Evolutionary conservation across 2,888 invertebrate genomes (phyloP).

Genomic region (Vesta saturnalis): DNA sequence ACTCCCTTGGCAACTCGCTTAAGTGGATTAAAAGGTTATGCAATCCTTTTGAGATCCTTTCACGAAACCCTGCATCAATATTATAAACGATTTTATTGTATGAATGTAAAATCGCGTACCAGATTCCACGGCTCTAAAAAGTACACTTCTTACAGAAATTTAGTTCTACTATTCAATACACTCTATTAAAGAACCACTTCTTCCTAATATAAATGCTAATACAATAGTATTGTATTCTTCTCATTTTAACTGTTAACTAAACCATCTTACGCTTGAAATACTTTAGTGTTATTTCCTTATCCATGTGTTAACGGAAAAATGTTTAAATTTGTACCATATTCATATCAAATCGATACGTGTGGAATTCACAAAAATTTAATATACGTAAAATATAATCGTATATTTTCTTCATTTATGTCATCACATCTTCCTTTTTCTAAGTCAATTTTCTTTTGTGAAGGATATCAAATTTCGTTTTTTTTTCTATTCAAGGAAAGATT

Average conservation of each 20-base stretch:
- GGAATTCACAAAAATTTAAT: too few relatives aligned
- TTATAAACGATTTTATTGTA: conserved; percentile 41
- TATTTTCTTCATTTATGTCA: neutral
- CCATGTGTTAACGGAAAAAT: too few relatives aligned
- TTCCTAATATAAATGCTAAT: neutral
- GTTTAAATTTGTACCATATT: too few relatives aligned
- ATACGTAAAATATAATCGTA: too few relatives aligned
- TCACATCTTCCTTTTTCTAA: conserved; percentile 4
- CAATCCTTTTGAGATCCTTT: conserved; percentile 42
- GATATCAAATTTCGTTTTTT: conserved; percentile 36
- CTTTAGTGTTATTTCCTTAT: too few relatives aligned
- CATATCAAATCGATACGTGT: too few relatives aligned
- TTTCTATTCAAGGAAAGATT: conserved; percentile 33
- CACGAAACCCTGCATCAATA: conserved; percentile 42
- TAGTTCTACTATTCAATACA: neutral
- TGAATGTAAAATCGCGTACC: conserved; percentile 19
- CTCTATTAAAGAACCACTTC: neutral
- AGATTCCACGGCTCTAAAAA: neutral
- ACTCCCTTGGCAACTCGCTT: conserved; percentile 45
- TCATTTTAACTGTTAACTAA: neutral
- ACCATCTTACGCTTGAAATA: neutral
- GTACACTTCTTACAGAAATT: neutral
- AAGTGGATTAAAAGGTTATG: conserved; percentile 52
- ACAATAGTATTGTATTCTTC: neutral
- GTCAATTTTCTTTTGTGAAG: conserved; percentile 28